Base-by-base conservation (phyloP, 2,113 vertebrate genomes). In the Hyperoodon ampullatus region DNA sequence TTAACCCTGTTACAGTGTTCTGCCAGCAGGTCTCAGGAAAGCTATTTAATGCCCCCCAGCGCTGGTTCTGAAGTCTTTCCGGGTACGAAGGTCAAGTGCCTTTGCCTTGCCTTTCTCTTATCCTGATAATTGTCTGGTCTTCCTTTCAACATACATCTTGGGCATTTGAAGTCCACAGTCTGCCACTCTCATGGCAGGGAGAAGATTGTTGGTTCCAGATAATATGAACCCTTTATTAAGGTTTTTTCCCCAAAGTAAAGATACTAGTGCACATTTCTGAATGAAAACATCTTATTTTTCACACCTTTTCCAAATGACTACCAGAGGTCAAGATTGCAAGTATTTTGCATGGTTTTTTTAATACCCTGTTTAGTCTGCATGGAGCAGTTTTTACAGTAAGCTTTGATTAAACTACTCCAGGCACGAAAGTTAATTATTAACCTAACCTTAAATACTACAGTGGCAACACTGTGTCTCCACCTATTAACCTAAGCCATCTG, bases 351-450 rank as follows among this genome's bases (percentile, higher is more conserved):
- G 47, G 1, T 26, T 90, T 81, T 83, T 80, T 74, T 75, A 94
- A 75, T 55, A 74, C 61, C 44, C 39, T 88, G 70, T 93, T 82
- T 63, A 89, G 35, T 44, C 84, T 97, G 42, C 4, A 14, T 28
- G 71, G 16, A 15, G 19, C 87, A 80, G 35, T 80, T 97, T 96
- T 96, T 97, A 87, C 53, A 95, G 86, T 19, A 85, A 80, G 77
- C 90, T 95, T 88, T 96, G 83, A 89, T 88, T 95, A 96, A 96
- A 98, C 78, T 97, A 96, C 74, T 89, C 80, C 50, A 85, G 96
- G 85, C 85, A 97, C 83, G 3, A 23, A 47, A 89, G 70, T 92
- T 98, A 98, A 98, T 98, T 97, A 97, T 96, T 98, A 98, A 95
- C 77, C 50, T 96, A 81, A 93, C 75, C 97, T 98, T 98, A 98